Percentiles rank a stretch among this genome's conserved stretches.
These are phyloP conservation scores for Ochropacha duplaris DNA, from an alignment of 2,888 invertebrate genomes.

Conservation along the genomic window DNA sequence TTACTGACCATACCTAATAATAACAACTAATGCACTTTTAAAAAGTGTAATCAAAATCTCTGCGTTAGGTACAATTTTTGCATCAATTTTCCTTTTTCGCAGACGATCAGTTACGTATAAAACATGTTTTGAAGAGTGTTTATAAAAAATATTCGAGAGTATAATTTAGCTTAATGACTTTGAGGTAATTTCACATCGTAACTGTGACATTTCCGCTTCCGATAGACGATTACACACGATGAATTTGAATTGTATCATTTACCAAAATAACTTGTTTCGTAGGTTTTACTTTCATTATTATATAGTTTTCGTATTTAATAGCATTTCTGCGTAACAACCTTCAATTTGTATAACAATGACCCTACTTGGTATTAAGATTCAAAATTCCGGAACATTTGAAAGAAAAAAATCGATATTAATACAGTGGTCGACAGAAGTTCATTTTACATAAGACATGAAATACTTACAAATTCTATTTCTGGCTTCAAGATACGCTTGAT, in stretches of 20 bases:
- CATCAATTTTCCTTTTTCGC: too few species aligned
- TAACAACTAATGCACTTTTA: constrained; percentile 1
- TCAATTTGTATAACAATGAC: too few species aligned
- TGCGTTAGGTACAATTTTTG: neutral
- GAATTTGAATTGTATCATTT: constrained; percentile 17
- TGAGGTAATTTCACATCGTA: neutral
- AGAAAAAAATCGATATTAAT: too few species aligned
- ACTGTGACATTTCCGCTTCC: constrained; percentile 16
- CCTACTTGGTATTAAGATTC: too few species aligned
- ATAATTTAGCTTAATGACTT: neutral
- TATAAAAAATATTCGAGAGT: neutral
- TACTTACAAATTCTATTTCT: constrained; percentile 94
- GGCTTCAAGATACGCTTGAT: constrained; percentile 93
- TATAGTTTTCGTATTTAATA: neutral
- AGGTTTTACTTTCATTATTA: neutral
- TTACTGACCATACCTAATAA: too few species aligned
- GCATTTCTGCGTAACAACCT: too few species aligned
- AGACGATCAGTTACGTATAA: neutral
- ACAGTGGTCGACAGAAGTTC: too few species aligned
- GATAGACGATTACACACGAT: constrained; percentile 18
- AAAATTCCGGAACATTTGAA: too few species aligned
- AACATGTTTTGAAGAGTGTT: neutral
- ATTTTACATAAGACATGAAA: neutral
- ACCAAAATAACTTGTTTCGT: constrained; percentile 24
- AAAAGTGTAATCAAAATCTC: neutral